These are phyloP conservation scores for Crepidodera aurea DNA, from an alignment of 2,888 invertebrate genomes.

Conservation along the genomic window DNA sequence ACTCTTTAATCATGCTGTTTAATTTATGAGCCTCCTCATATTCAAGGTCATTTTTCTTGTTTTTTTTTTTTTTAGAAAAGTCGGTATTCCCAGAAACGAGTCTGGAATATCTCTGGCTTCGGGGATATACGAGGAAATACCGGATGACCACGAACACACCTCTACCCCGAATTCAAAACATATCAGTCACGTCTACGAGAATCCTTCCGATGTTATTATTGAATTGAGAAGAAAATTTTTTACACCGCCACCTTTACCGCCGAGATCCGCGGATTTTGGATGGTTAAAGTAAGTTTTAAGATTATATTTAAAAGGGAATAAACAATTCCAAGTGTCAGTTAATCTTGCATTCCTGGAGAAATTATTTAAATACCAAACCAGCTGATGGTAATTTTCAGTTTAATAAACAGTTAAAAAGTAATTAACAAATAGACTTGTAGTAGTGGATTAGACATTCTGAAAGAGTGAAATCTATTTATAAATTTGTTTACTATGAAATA, in stretches of 20 bases:
- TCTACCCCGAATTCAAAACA: conserved; percentile 16
- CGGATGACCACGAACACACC: conserved; percentile 57
- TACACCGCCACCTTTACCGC: conserved; percentile 63
- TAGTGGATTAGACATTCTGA: too few species aligned
- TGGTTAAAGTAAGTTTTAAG: conserved; percentile 22
- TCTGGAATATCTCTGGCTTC: conserved; percentile 68
- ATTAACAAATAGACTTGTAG: too few species aligned
- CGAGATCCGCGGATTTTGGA: conserved; percentile 48
- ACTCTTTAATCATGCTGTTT: too few species aligned
- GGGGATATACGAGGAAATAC: conserved; percentile 77
- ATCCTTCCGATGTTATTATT: conserved; percentile 59
- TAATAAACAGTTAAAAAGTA: too few species aligned
- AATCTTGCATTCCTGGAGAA: too few species aligned
- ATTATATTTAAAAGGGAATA: neutral
- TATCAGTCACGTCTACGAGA: conserved; percentile 58
- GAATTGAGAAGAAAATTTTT: conserved; percentile 45
- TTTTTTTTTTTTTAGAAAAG: conserved; percentile 31
- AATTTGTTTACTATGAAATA: too few species aligned
- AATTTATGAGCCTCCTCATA: too few species aligned
- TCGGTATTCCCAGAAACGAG: conserved; percentile 59
- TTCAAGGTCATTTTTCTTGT: too few species aligned
- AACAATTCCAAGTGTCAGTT: too few species aligned
- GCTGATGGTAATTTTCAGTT: too few species aligned
- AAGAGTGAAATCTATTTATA: too few species aligned
- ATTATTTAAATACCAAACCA: neutral